Conservation (phyloP, 2,113 vertebrate species). For the Echinops telfairi region DNA sequence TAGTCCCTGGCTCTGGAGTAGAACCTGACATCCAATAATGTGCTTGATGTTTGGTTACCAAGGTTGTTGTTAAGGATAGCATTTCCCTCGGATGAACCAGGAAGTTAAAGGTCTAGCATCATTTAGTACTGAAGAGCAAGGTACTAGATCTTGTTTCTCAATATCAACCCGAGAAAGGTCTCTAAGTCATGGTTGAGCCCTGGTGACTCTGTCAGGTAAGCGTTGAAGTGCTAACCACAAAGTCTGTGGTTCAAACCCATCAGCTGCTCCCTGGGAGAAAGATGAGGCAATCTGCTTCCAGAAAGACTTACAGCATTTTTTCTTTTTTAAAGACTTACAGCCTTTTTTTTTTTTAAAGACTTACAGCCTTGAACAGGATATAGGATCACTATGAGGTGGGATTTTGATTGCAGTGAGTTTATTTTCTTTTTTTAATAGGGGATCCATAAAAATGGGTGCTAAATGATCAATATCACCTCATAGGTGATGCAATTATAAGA, state of each 20-base stretch:
- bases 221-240: no score
- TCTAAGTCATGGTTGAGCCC: neutral
- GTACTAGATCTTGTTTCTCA: slow-evolving; percentile 39
- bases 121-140: slow-evolving; percentile 53
- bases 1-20: slow-evolving; percentile 23
- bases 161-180: neutral
- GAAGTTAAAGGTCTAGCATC: slow-evolving; percentile 11
- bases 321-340: no score
- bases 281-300: no score
- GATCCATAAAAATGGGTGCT: neutral
- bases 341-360: no score
- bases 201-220: no score
- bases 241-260: no score
- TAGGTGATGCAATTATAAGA: neutral
- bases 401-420: no score
- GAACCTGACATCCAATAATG: neutral
- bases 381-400: no score
- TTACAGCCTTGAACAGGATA: no score
- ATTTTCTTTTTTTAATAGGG: no score
- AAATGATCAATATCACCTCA: neutral
- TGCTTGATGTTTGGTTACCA: slow-evolving; percentile 37
- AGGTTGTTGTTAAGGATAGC: slow-evolving; percentile 4
- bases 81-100: slow-evolving; percentile 3
- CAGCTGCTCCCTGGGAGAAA: no score
- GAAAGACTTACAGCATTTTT: no score